These are phyloP conservation scores for Apodemia zela DNA, from an alignment of 2,888 invertebrate species.

Conservation along the genomic window DNA sequence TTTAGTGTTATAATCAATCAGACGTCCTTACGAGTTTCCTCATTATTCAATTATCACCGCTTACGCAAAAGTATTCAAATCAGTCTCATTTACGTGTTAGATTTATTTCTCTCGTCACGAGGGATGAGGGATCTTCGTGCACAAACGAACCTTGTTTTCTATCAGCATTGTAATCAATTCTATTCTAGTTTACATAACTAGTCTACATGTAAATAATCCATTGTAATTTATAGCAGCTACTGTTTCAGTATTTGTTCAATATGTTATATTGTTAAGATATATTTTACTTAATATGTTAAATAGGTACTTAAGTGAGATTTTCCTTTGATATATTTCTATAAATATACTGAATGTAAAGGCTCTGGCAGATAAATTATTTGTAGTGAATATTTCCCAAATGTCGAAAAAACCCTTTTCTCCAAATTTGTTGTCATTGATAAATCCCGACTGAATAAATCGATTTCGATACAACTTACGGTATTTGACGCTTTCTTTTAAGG, in stretches of 20 bases:
- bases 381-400: too few species aligned
- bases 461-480: too few species aligned
- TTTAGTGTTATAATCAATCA: conserved; percentile 34
- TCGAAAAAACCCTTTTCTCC: too few species aligned
- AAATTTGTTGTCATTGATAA: too few species aligned
- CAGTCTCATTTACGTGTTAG: conserved; percentile 26
- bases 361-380: too few species aligned
- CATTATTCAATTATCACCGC: conserved; percentile 38
- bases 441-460: too few species aligned
- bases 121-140: conserved; percentile 38
- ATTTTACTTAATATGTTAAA: too few species aligned
- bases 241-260: conserved; percentile 20
- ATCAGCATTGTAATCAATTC: conserved; percentile 39
- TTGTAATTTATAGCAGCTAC: conserved; percentile 36
- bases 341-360: too few species aligned
- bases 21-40: conserved; percentile 33
- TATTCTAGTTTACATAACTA: conserved; percentile 40
- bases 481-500: too few species aligned
- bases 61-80: conserved; percentile 39
- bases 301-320: too few species aligned
- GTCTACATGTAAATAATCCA: conserved; percentile 36
- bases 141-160: conserved; percentile 41
- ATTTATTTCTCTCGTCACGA: conserved; percentile 41
- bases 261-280: neutral
- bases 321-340: too few species aligned